phyloP scores from a whole-genome alignment of 1,140 invertebrate genomes.

The Potamilus streckersoni region DNA sequence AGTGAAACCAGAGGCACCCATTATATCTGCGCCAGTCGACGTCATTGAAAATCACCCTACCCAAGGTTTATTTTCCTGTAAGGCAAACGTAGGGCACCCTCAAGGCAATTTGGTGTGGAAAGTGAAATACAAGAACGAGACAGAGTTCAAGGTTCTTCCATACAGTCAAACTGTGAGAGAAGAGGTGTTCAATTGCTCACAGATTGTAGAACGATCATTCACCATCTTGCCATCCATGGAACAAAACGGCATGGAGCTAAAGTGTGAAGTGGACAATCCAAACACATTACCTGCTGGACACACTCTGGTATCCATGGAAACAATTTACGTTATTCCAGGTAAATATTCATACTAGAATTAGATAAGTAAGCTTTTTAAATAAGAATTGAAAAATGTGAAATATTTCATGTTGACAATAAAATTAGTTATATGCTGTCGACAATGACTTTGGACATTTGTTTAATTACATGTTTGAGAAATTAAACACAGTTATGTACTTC shows the following conservation, averaged over 20 bases:
- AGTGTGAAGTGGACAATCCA: conserved; percentile 27
- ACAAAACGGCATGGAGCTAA: conserved; percentile 27
- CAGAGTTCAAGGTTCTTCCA: conserved; percentile 6
- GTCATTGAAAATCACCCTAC: conserved; percentile 21
- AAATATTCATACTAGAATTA: neutral
- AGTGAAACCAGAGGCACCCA: conserved; percentile 30
- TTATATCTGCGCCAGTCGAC: conserved; percentile 17
- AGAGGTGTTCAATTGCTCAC: conserved; percentile 22
- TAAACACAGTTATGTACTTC: too few species aligned
- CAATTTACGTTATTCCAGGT: conserved; percentile 35
- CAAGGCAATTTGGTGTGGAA: conserved; percentile 15
- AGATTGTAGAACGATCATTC: conserved; percentile 10
- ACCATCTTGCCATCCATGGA: conserved; percentile 11
- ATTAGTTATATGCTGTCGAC: too few species aligned
- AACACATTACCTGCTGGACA: conserved; percentile 8
- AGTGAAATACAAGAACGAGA: conserved; percentile 9
- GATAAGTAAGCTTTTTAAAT: neutral
- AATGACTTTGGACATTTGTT: too few species aligned
- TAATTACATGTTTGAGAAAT: too few species aligned
- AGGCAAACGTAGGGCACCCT: conserved; percentile 31
- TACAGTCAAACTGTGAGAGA: neutral
- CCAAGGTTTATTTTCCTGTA: conserved; percentile 16
- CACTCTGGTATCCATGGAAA: conserved; percentile 2
- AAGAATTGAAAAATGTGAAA: neutral
- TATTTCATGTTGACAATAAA: too few species aligned